Percentiles rank a stretch among this genome's conserved stretches.
These are phyloP conservation scores for Cyphomyrmex costatus DNA, from an alignment of 1,140 invertebrate species.

Conservation along the genomic window DNA sequence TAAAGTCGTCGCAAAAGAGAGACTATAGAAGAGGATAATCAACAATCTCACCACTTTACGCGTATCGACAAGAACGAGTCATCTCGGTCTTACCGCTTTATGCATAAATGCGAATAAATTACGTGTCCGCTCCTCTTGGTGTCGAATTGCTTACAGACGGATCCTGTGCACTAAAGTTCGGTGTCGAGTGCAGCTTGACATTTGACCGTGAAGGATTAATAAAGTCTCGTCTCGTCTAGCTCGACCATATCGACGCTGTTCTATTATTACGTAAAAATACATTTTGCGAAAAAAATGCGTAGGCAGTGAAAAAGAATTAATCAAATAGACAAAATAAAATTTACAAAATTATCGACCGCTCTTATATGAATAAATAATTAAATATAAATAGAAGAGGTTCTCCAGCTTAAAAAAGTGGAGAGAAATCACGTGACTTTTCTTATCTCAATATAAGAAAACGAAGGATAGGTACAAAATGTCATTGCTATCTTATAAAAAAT, in stretches of 20 bases:
- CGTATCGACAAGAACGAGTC: not conserved
- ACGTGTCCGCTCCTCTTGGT: slow-evolving; percentile 36
- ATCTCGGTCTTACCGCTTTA: slow-evolving; percentile 24
- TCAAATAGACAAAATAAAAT: not conserved
- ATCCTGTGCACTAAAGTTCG: slow-evolving; percentile 40
- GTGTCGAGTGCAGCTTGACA: slow-evolving; percentile 26
- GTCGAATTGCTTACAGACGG: slow-evolving; percentile 42
- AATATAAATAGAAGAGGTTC: no score
- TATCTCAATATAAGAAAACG: no score
- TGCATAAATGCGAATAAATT: slow-evolving; percentile 55
- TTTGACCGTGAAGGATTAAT: slow-evolving; percentile 48
- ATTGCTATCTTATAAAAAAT: no score
- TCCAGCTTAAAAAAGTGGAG: no score
- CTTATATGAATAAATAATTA: not conserved
- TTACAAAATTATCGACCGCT: not conserved
- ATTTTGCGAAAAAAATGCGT: not conserved
- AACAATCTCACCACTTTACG: slow-evolving; percentile 15
- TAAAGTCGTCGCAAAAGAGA: slow-evolving; percentile 15
- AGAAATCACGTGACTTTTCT: no score
- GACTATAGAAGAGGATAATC: slow-evolving; percentile 18
- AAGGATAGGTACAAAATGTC: no score
- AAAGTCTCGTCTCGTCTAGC: slow-evolving; percentile 22
- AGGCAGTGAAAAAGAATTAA: not conserved
- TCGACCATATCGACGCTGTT: not conserved
- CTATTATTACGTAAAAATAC: not conserved